Evolutionary conservation across 2,888 invertebrate genomes (phyloP), one percentile per base, ranked within the genome.

Genomic region (Campoplex nolae): DNA sequence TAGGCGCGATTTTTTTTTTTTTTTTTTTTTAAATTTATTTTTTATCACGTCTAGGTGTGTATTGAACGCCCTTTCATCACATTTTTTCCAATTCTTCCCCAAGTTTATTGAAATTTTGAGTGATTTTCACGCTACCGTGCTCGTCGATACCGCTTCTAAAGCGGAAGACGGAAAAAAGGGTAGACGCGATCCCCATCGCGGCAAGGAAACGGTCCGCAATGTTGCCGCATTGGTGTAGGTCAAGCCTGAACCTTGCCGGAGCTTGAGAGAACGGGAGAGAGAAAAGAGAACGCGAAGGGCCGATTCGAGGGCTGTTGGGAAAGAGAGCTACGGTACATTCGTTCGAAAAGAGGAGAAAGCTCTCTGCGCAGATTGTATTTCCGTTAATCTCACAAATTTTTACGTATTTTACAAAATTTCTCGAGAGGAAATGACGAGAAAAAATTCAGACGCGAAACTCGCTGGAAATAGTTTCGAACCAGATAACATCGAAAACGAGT

Each of bases 221-320:
- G 84, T 67, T 81, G 79, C 68, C 78, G 83, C 88, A 88, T 89
- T 91, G 88, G 80, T 82, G 88, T 89, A 89, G 88, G 89, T 90
- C 89, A 88, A 86, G 87, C 79, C 74, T 78, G 81, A 85, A 71
- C 71, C 70, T 13, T 18, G 48, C 71, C 58, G 38, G 78, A 51
- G 68, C 32, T 35, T 51, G 51, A 79, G 38, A 38, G 51, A 76
- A 32, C 45, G 16, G 54, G 51, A 65, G 58, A 45, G 35, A 16
- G 28, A 58, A 42, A 75, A 32, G 7, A 38, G 45, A 78, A 11
- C 6, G 35, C 23, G 62, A 35, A 35, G 54, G 67, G 48, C 35
- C 67, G 28, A 56, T 38, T 58, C 38, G 51, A 76, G 65, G 54
- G 77, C 58, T 58, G 54, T 67, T 42, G 68, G 45, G 48, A 70